A percentile compares a stretch with the other conserved stretches of the same genome.
Evolutionary conservation across 2,797 vertebrate species (phyloP).

Genomic region (Catharus ustulatus): DNA sequence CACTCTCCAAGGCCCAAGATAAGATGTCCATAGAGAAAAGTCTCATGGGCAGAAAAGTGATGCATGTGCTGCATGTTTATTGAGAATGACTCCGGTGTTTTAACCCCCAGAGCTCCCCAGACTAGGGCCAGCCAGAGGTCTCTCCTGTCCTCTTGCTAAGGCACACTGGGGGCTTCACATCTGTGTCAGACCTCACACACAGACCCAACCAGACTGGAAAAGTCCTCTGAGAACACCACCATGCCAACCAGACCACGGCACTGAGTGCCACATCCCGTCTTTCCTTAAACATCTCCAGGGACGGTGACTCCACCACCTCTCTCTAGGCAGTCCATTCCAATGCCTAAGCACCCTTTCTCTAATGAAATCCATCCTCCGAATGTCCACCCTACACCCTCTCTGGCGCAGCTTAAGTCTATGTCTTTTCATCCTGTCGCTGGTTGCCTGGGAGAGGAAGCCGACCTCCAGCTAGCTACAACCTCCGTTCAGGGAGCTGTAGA

Average conservation of each 20-base stretch:
- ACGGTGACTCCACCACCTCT: too few relatives aligned
- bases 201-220: background rate
- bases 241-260: background rate
- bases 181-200: background rate
- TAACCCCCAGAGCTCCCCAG: background rate
- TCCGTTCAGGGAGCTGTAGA: background rate
- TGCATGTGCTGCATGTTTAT: too few relatives aligned
- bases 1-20: fast-evolving
- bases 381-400: background rate
- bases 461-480: background rate
- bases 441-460: background rate
- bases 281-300: background rate
- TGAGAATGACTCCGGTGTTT: fast-evolving
- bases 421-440: background rate
- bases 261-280: background rate
- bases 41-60: fast-evolving
- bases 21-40: fast-evolving
- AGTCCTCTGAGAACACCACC: background rate
- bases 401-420: fast-evolving
- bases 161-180: fast-evolving
- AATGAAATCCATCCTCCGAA: background rate
- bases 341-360: background rate
- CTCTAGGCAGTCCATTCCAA: background rate
- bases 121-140: fast-evolving
- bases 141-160: background rate